Evolutionary conservation across 2,113 vertebrate species (phyloP).

Genomic region (Mus spicilegus): DNA sequence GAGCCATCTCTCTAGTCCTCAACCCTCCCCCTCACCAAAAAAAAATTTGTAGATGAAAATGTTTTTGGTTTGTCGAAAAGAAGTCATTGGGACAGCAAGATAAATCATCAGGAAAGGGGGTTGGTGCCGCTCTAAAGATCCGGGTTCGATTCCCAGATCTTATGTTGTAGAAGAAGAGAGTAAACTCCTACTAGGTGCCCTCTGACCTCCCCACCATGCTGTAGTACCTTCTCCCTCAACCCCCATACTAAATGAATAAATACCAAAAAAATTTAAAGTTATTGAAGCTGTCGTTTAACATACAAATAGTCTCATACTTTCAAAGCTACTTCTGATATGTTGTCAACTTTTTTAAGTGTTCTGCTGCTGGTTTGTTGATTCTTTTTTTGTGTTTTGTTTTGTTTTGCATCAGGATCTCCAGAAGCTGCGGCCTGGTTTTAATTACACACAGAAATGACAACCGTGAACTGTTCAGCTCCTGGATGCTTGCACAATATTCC

Average conservation of each 20-base stretch:
- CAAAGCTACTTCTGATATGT: background rate
- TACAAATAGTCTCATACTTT: slow-evolving; percentile 8
- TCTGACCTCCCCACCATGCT: background rate
- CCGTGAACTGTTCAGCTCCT: background rate
- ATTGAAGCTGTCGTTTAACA: background rate
- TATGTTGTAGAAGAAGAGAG: background rate
- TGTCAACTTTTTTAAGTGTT: background rate
- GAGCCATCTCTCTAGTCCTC: background rate
- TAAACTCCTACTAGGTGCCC: background rate
- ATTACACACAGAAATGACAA: background rate
- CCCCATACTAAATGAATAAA: background rate
- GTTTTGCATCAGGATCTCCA: background rate
- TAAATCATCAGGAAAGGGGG: background rate
- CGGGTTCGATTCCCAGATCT: background rate
- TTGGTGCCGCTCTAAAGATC: background rate
- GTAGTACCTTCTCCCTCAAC: no score
- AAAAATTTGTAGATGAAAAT: slow-evolving; percentile 8
- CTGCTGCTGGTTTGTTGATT: background rate
- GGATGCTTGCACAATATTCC: background rate
- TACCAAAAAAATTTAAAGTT: background rate
- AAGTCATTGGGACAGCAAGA: background rate
- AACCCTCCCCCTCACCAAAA: background rate
- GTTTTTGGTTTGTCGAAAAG: background rate
- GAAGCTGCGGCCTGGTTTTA: background rate
- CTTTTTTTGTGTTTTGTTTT: no score